Conservation (phyloP, 1,140 invertebrate genomes). For the Cotesia chilonis region DNA sequence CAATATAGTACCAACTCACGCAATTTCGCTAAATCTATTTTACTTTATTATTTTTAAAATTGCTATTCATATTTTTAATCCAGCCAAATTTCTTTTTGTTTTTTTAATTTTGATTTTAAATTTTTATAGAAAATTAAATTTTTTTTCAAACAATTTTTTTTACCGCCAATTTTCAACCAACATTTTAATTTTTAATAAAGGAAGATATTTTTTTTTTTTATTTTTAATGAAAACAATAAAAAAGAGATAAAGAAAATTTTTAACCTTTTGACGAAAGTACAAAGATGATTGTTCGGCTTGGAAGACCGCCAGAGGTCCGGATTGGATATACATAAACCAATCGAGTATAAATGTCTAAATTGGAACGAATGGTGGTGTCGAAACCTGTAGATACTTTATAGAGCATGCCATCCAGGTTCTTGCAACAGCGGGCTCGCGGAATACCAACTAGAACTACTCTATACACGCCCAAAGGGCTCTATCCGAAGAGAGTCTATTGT, state of each 20-base stretch:
- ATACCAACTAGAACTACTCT: too few relatives aligned
- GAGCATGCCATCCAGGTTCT: background rate
- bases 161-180: too few relatives aligned
- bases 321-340: constrained; percentile 25
- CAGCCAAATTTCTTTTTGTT: too few relatives aligned
- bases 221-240: background rate
- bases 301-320: background rate
- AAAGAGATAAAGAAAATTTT: background rate
- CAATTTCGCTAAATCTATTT: constrained; percentile 9
- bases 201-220: too few relatives aligned
- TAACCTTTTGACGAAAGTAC: background rate
- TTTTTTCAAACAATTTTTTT: too few relatives aligned
- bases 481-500: too few relatives aligned
- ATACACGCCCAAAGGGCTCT: too few relatives aligned
- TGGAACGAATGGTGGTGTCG: constrained; percentile 17
- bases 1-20: background rate
- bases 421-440: too few relatives aligned
- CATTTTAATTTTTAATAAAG: too few relatives aligned
- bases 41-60: background rate
- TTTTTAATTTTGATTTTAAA: too few relatives aligned
- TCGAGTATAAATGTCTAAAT: constrained; percentile 19
- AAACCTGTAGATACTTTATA: background rate
- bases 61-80: background rate
- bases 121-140: too few relatives aligned
- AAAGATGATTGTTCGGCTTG: constrained; percentile 19